Evolutionary conservation across 35 echinoderm and acorn worm genomes (phyloP), one percentile per base, ranked within the genome.

Genomic region (Strongylocentrotus purpuratus): DNA sequence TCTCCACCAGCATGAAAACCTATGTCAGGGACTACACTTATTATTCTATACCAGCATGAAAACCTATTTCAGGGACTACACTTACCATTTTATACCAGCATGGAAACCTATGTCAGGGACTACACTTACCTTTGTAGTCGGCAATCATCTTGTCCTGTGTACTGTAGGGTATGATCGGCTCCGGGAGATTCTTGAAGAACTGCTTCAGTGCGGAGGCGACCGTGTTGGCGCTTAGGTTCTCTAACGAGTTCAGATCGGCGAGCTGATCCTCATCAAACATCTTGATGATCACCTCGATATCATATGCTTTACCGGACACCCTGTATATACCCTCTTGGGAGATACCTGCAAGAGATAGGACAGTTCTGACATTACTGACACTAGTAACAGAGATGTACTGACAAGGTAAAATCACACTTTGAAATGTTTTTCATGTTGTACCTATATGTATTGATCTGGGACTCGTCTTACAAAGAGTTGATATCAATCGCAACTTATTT

Each of bases 101-200:
- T 22, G 31, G 4, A 25, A 86, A 22, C 85, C 35, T 41, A 41
- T 41, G 35, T 41, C 35, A 41, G 35, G 35, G 35, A 41, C 35
- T 41, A 41, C 35, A 10, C 47, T 5, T 65, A 98, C 97, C 96
- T 94, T 78, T 97, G 90, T 94, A 98, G 47, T 87, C 86, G 31
- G 96, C 92, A 14, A 99, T 86, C 45, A 99, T 92, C 32, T 96
- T 92, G 32, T 95, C 55, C 86, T 99, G 98, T 33, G 95, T 92
- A 7, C 94, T 92, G 58, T 96, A 96, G 1, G 98, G 98, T 70
- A 99, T 92, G 25, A 99, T 96, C 5, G 98, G 98, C 55, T 99
- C 98, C 0, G 98, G 98, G 14, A 99, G 58, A 31, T 95, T 94
- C 33, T 95, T 99, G 92, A 99, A 99, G 96, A 99, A 99, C 58